Evolutionary conservation across 2,797 vertebrate species (phyloP).

Genomic region (Coilia nasus): DNA sequence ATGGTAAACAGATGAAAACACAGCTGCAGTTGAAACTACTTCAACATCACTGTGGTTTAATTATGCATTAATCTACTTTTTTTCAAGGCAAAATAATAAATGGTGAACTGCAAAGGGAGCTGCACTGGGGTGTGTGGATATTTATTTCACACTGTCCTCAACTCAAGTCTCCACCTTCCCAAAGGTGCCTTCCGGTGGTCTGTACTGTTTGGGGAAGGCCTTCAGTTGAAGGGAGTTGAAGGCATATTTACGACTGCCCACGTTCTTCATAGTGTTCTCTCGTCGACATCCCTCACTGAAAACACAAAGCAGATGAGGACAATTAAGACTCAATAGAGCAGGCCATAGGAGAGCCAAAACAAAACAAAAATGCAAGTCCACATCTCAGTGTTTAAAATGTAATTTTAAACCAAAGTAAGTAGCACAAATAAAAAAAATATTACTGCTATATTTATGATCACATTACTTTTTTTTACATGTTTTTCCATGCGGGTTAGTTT

Average conservation of each 20-base stretch:
- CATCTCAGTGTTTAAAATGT: not conserved
- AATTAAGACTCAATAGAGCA: not conserved
- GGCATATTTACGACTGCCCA: conserved; percentile 99
- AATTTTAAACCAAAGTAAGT: conserved; percentile 46
- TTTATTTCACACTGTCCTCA: conserved; percentile 41
- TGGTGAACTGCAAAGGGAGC: not conserved
- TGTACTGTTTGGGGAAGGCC: conserved; percentile 98
- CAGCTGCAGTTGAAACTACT: not conserved
- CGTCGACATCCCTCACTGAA: conserved; percentile 97
- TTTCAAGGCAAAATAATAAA: conserved; percentile 6
- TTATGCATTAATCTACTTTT: not conserved
- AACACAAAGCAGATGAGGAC: conserved; percentile 16
- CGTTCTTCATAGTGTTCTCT: conserved; percentile 99
- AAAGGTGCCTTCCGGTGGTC: conserved; percentile 97
- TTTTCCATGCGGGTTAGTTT: not conserved
- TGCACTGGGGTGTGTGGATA: conserved; percentile 40
- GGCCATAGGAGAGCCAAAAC: not conserved
- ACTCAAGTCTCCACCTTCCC: conserved; percentile 94
- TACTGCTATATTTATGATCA: not conserved
- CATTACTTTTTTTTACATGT: not conserved
- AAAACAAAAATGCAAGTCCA: not conserved
- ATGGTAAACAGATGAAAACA: not conserved
- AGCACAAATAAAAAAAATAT: not conserved
- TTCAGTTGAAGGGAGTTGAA: conserved; percentile 98
- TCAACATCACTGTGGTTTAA: not conserved